Conservation (phyloP, 2,797 vertebrate genomes). For the Siniperca obscura region DNA sequence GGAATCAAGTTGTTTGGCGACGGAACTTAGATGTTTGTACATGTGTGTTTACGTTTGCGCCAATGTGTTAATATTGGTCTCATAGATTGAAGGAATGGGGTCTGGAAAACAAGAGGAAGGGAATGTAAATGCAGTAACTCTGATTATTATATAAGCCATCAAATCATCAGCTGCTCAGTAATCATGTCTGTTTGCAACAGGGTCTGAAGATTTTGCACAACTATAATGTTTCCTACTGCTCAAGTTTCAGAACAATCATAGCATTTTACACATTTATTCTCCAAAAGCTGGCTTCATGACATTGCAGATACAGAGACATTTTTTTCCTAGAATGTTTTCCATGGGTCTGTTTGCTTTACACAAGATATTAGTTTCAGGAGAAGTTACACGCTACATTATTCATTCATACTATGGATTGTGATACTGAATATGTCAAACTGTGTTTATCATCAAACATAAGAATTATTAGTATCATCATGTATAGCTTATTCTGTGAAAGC, state of each 20-base stretch:
- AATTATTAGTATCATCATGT: slow-evolving; percentile 80
- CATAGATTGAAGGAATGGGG: slow-evolving; percentile 54
- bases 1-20: slow-evolving; percentile 59
- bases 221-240: slow-evolving; percentile 72
- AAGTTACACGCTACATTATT: slow-evolving; percentile 75
- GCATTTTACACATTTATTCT: slow-evolving; percentile 70
- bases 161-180: slow-evolving; percentile 78
- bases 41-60: slow-evolving; percentile 70
- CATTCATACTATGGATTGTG: slow-evolving; percentile 78
- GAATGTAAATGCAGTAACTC: slow-evolving; percentile 75
- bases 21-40: slow-evolving; percentile 62
- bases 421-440: slow-evolving; percentile 79
- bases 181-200: slow-evolving; percentile 78
- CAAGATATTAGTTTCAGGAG: slow-evolving; percentile 68
- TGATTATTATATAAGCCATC: slow-evolving; percentile 76
- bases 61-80: slow-evolving; percentile 68
- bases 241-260: slow-evolving; percentile 65
- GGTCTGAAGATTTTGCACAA: slow-evolving; percentile 80
- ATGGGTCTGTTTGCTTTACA: slow-evolving; percentile 71
- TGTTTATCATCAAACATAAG: slow-evolving; percentile 77
- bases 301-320: slow-evolving; percentile 24
- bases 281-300: slow-evolving; percentile 61
- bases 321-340: slow-evolving; percentile 43
- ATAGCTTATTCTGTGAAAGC: slow-evolving; percentile 81
- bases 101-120: slow-evolving; percentile 54